These are phyloP conservation scores for Drosophila kikkawai DNA, from an alignment of 1,140 invertebrate species.

Conservation along the genomic window DNA sequence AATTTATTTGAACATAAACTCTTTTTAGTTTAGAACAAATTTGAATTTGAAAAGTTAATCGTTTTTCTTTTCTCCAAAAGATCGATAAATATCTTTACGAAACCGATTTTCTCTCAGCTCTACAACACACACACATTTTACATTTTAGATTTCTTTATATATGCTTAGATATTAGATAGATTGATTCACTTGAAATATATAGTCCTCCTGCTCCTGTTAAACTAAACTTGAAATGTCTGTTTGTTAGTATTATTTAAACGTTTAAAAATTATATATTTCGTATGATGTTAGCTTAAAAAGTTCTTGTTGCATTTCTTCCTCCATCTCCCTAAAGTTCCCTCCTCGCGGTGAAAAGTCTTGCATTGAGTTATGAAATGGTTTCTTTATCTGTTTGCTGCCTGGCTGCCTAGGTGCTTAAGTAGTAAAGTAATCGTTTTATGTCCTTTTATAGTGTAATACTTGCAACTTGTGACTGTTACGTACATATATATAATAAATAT, in stretches of 20 bases:
- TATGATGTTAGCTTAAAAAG: conserved; percentile 71
- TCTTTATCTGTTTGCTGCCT: conserved; percentile 41
- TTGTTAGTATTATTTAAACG: conserved; percentile 62
- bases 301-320: conserved; percentile 44
- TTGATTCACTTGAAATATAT: conserved; percentile 59
- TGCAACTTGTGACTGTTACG: conserved; percentile 68
- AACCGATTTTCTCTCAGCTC: background rate
- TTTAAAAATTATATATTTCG: conserved; percentile 75
- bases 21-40: background rate
- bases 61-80: background rate
- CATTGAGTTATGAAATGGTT: conserved; percentile 71
- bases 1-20: background rate
- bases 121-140: conserved; percentile 79
- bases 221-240: conserved; percentile 50
- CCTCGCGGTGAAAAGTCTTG: conserved; percentile 70
- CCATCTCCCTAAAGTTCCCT: conserved; percentile 31
- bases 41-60: no score
- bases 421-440: conserved; percentile 76
- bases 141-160: conserved; percentile 65
- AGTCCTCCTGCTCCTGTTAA: conserved; percentile 39
- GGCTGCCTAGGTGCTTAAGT: conserved; percentile 76
- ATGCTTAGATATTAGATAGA: conserved; percentile 65
- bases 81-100: background rate
- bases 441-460: conserved; percentile 73
- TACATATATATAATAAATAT: conserved; percentile 53